These are phyloP conservation scores for Ameiurus melas DNA, from an alignment of 2,113 vertebrate genomes.

Conservation along the genomic window DNA sequence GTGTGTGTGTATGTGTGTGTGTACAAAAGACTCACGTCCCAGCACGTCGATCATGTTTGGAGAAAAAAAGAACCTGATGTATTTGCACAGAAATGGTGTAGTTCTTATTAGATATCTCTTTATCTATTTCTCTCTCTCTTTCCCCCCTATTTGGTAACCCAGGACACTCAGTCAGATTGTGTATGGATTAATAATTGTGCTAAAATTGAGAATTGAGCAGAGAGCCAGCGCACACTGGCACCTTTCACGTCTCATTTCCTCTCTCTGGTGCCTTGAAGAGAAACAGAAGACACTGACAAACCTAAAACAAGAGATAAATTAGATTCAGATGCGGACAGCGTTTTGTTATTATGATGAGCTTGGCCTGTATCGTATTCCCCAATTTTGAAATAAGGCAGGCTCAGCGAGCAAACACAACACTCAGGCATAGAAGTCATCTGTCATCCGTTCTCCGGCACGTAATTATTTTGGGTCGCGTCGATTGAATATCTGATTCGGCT, in stretches of 20 bases:
- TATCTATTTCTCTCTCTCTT: constrained; percentile 4
- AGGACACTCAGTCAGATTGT: constrained; percentile 44
- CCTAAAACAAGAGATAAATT: constrained; percentile 56
- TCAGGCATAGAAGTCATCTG: constrained; percentile 60
- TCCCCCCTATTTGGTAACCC: constrained; percentile 7
- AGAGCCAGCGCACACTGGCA: constrained; percentile 43
- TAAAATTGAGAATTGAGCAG: constrained; percentile 43
- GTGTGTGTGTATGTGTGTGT: constrained; percentile 38
- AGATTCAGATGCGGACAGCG: constrained; percentile 51
- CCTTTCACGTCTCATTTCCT: constrained; percentile 53
- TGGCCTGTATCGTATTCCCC: constrained; percentile 55
- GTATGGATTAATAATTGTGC: constrained; percentile 48
- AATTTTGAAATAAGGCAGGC: constrained; percentile 52
- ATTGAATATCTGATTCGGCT: constrained; percentile 84
- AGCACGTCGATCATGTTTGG: constrained; percentile 69
- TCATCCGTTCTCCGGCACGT: constrained; percentile 73
- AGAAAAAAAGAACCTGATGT: constrained; percentile 56
- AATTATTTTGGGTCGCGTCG: constrained; percentile 80
- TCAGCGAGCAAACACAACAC: constrained; percentile 38
- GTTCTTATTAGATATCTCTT: constrained; percentile 18
- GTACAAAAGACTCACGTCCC: constrained; percentile 41
- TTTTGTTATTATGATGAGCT: constrained; percentile 58
- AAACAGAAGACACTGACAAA: constrained; percentile 49
- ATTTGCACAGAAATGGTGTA: constrained; percentile 49
- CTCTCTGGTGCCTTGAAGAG: constrained; percentile 38